These are phyloP conservation scores for Trichoplusia ni DNA, from an alignment of 1,140 invertebrate genomes.

Conservation along the genomic window DNA sequence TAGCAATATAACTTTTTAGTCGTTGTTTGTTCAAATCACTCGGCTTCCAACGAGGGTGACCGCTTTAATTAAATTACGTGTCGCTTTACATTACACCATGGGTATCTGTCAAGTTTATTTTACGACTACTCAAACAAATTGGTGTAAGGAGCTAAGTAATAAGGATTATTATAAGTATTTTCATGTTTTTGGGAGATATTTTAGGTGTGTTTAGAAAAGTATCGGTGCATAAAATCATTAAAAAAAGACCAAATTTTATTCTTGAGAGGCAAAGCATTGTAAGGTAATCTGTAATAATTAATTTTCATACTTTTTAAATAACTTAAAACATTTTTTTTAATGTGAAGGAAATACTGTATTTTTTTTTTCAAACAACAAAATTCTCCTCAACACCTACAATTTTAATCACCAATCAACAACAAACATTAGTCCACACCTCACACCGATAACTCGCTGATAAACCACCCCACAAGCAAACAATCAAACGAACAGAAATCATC, in stretches of 20 bases:
- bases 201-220: not conserved
- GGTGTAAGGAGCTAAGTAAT: not conserved
- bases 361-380: no score
- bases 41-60: constrained; percentile 28
- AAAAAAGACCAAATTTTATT: no score
- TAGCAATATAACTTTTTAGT: constrained; percentile 51
- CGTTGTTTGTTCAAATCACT: constrained; percentile 45
- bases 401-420: no score
- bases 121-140: constrained; percentile 21
- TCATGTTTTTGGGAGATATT: not conserved
- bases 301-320: no score
- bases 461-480: constrained; percentile 27
- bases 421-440: no score
- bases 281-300: no score
- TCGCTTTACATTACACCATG: constrained; percentile 39
- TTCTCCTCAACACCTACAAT: no score
- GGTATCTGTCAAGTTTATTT: constrained; percentile 31
- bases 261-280: no score
- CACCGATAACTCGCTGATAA: not conserved
- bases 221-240: not conserved
- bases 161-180: not conserved
- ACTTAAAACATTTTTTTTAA: no score
- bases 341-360: no score
- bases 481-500: constrained; percentile 26
- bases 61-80: constrained; percentile 60